Percentiles rank a stretch among this genome's conserved stretches.
These are phyloP conservation scores for Calypte anna DNA, from an alignment of 2,113 vertebrate species.

Conservation along the genomic window DNA sequence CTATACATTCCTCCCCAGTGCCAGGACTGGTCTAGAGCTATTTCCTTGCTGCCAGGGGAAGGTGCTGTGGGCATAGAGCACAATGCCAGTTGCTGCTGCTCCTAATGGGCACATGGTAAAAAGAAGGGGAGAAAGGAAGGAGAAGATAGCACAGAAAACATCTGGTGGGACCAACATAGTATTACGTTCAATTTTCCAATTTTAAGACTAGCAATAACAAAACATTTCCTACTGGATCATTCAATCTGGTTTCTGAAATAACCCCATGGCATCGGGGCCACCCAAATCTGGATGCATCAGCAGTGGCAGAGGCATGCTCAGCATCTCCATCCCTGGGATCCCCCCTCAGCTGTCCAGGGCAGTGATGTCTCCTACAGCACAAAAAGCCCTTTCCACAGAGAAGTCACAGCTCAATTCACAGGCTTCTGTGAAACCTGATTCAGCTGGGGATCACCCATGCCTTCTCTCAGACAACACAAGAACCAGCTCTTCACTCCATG, in stretches of 20 bases:
- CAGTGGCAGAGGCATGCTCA: background rate
- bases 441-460: background rate
- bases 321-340: background rate
- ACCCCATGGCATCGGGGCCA: rapidly evolving
- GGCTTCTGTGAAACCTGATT: background rate
- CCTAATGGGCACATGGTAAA: background rate
- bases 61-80: background rate
- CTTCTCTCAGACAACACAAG: background rate
- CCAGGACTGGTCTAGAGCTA: background rate
- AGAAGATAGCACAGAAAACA: background rate
- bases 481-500: background rate
- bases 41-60: background rate
- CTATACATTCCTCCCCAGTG: background rate
- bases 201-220: background rate
- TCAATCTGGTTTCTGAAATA: background rate
- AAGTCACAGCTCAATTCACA: background rate
- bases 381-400: background rate
- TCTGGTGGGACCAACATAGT: background rate
- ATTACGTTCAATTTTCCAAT: background rate
- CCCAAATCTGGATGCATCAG: rapidly evolving
- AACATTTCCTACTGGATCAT: background rate
- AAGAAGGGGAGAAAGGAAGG: background rate
- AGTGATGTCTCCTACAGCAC: background rate
- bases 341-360: background rate
- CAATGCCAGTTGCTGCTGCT: background rate